Percentiles rank a stretch among this genome's conserved stretches.
These are phyloP conservation scores for Drosophila mayaguana DNA, from an alignment of 2,888 invertebrate genomes.

Conservation along the genomic window DNA sequence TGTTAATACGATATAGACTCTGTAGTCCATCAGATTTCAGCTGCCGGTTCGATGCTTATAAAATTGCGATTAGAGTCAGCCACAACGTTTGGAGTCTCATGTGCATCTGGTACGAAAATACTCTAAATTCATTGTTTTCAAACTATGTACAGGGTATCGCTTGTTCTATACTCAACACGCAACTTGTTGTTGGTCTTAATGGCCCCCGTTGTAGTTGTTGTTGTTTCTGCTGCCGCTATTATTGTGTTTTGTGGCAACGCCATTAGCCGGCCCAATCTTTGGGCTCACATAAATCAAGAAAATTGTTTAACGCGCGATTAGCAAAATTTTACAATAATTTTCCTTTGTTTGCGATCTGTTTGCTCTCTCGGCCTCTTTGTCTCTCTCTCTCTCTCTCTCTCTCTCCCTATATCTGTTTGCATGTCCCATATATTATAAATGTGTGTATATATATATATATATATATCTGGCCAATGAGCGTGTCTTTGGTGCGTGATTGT, in stretches of 20 bases:
- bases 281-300: slow-evolving; percentile 70
- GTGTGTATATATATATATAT: background rate
- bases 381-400: background rate
- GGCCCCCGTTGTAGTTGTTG: slow-evolving; percentile 9
- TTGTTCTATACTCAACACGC: too few relatives aligned
- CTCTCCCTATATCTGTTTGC: slow-evolving; percentile 10
- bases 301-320: slow-evolving; percentile 81
- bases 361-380: slow-evolving; percentile 13
- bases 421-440: slow-evolving; percentile 18
- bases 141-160: slow-evolving; percentile 31
- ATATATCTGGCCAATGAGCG: slow-evolving; percentile 40
- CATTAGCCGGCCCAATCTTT: slow-evolving; percentile 52
- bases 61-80: too few relatives aligned
- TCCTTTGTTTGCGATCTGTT: slow-evolving; percentile 61
- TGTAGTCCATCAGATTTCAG: too few relatives aligned
- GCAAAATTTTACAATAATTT: slow-evolving; percentile 80
- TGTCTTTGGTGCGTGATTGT: slow-evolving; percentile 39
- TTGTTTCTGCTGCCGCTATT: slow-evolving; percentile 7
- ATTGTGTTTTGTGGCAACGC: slow-evolving; percentile 31
- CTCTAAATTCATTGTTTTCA: too few relatives aligned
- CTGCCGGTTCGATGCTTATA: too few relatives aligned
- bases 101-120: too few relatives aligned
- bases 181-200: slow-evolving; percentile 2
- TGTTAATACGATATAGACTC: too few relatives aligned
- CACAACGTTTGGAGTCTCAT: too few relatives aligned